Evolutionary conservation across 2,888 invertebrate species (phyloP), one percentile per base, ranked within the genome.

Genomic region (Alloplasta piceator): DNA sequence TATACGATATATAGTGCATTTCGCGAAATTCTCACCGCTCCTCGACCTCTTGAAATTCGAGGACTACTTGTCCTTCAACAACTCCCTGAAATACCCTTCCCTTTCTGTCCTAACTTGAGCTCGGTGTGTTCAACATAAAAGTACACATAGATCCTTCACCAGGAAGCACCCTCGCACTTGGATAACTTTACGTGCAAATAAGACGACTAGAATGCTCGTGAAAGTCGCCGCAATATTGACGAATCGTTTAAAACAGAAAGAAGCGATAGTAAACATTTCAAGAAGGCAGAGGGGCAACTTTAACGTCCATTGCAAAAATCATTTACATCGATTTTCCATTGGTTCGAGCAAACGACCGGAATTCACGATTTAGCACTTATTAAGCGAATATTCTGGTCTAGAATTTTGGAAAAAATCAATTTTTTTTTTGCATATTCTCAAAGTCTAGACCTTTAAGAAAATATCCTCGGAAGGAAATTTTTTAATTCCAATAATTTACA

Each of bases 11-110:
- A 71, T 50, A 36, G 55, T 14, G 68, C 48, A 67, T 72, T 56
- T 63, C 60, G 12, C 43, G 63, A 72, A 77, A 26, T 60, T 67
- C 58, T 39, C 48, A 58, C 41, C 38, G 43, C 58, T 1, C 61
- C 61, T 55, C 46, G 64, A 67, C 46, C 66, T 56, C 61, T 64
- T 66, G 26, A 72, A 67, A 68, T 76, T 63, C 76, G 68, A 68
- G 67, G 61, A 76, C 63, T 63, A 68, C 58, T 43, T 12, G 41
- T n/a, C 41, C 52, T 14, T 52, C 16, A 14, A 61, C 41, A 9
- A 14, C 39, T 26, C 5, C 12, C 41, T 41, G 6, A 41, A 56
- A 43, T 43, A 43, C 10, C 43, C 43, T 43, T 43, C 4, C 10
- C 43, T 43, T 12, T 7, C 41, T 5, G 12, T 41, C 60, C 41